phyloP scores from a whole-genome alignment of 1,140 invertebrate species.

The Drosophila setifemur region DNA sequence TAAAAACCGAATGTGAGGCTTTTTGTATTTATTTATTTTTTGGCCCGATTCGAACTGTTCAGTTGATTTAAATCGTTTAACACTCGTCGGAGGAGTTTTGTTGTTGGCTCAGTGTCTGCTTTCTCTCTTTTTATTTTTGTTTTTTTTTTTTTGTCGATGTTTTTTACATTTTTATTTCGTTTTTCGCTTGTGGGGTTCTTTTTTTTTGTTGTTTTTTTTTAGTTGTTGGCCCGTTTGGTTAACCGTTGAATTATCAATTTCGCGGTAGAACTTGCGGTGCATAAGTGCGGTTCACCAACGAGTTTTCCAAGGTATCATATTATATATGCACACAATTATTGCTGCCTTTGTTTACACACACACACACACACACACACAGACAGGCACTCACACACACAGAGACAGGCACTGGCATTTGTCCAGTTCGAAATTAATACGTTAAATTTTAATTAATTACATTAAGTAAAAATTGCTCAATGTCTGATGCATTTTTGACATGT shows the following conservation, averaged over 20 bases:
- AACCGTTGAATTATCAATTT: conserved; percentile 82
- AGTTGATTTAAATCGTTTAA: conserved; percentile 72
- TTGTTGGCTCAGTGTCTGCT: conserved; percentile 2
- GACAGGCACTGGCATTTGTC: conserved; percentile 7
- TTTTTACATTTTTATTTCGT: neutral
- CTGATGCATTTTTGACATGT: conserved; percentile 55
- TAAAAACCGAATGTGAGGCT: no score
- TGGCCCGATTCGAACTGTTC: conserved; percentile 14
- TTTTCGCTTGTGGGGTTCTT: neutral
- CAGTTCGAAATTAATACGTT: conserved; percentile 64
- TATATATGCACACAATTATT: conserved; percentile 43
- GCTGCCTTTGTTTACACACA: conserved; percentile 29
- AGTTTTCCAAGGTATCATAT: conserved; percentile 81
- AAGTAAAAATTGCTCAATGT: conserved; percentile 64
- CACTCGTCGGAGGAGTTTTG: conserved; percentile 44
- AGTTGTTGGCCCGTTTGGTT: conserved; percentile 71
- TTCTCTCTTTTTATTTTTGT: conserved; percentile 9
- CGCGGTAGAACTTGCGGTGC: conserved; percentile 80
- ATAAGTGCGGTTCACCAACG: conserved; percentile 81
- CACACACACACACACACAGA: neutral
- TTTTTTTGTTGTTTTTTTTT: conserved; percentile 31
- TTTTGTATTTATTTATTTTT: conserved; percentile 15
- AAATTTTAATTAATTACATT: conserved; percentile 78
- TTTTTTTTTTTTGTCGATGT: conserved; percentile 22
- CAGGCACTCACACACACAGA: neutral